Evolutionary conservation across 2,113 vertebrate genomes (phyloP).

Genomic region (Gopherus evgoodei): DNA sequence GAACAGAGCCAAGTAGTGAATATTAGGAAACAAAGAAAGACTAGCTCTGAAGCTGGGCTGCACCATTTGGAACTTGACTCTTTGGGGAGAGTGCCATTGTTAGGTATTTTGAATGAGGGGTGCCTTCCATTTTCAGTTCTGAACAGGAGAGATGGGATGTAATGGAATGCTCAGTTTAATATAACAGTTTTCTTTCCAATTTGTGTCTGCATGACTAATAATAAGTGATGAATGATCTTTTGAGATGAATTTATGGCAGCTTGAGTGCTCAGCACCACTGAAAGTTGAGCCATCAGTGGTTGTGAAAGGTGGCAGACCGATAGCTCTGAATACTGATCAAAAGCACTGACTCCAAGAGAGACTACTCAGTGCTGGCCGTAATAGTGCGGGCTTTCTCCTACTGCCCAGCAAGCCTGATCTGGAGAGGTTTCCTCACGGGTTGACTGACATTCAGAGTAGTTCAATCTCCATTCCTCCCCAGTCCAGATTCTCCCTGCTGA

Average conservation of each 20-base stretch:
- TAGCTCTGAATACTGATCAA: not conserved
- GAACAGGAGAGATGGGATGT: not conserved
- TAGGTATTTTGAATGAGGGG: not conserved
- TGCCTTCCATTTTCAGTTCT: not conserved
- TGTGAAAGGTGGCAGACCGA: not conserved
- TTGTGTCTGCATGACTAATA: not conserved
- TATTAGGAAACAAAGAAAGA: not conserved
- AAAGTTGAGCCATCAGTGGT: not conserved
- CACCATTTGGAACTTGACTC: not conserved
- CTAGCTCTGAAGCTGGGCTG: not conserved
- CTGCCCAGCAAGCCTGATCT: not conserved
- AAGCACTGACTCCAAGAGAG: not conserved
- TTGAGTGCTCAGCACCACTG: not conserved
- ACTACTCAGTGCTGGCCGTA: not conserved
- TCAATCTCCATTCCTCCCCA: not conserved
- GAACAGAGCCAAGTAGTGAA: not conserved
- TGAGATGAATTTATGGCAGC: not conserved
- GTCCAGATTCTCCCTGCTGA: not conserved
- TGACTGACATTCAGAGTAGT: not conserved
- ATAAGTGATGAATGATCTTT: constrained; percentile 16
- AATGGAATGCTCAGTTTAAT: not conserved
- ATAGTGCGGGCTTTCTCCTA: accelerated
- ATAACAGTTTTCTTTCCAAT: not conserved
- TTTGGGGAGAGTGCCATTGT: not conserved
- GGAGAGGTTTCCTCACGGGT: not conserved